Evolutionary conservation across 2,113 vertebrate species (phyloP).

Genomic region (Cyprinodon tularosa): DNA sequence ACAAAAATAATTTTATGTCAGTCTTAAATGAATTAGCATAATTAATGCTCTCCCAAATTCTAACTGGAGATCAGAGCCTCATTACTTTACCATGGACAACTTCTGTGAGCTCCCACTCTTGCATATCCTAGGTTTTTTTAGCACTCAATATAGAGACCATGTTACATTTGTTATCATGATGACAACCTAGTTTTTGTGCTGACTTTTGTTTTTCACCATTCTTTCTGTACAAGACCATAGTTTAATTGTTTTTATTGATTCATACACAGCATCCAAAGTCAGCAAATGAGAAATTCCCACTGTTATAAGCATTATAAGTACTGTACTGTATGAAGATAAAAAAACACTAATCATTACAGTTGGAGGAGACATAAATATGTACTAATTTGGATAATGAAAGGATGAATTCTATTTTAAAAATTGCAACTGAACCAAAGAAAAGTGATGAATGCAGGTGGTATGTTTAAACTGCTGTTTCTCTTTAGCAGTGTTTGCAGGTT

Average conservation of each 20-base stretch:
- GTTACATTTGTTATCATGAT: not conserved
- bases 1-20: too few relatives aligned
- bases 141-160: not conserved
- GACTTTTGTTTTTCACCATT: not conserved
- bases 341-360: too few relatives aligned
- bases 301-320: not conserved
- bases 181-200: not conserved
- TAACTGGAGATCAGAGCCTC: not conserved
- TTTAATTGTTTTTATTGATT: too few relatives aligned
- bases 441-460: conserved; percentile 14
- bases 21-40: too few relatives aligned
- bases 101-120: not conserved
- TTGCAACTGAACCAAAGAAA: not conserved
- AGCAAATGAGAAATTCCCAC: not conserved
- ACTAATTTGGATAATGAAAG: not conserved
- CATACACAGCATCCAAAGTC: not conserved
- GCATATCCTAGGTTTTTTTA: not conserved
- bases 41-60: too few relatives aligned
- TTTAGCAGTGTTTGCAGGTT: not conserved
- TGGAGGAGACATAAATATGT: not conserved
- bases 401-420: not conserved
- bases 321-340: too few relatives aligned
- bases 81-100: not conserved
- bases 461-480: conserved; percentile 3
- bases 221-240: not conserved